A percentile compares a stretch with the other conserved stretches of the same genome.
phyloP scores from a whole-genome alignment of 2,888 invertebrate species.

The Phania funesta region DNA sequence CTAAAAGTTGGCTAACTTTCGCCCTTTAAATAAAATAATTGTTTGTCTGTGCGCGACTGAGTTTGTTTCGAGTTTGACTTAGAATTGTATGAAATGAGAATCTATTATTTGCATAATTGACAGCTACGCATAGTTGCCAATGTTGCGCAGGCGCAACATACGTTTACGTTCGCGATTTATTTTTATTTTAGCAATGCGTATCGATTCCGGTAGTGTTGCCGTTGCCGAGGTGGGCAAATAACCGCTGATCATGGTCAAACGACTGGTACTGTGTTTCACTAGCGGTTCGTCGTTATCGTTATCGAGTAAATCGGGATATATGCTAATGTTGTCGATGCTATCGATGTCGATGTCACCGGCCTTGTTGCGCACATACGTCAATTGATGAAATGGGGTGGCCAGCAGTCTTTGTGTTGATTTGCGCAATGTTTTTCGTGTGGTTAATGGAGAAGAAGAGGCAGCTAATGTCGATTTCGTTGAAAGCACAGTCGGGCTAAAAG shows the following conservation, averaged over 20 bases:
- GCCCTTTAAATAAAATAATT: background rate
- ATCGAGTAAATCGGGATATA: conserved; percentile 74
- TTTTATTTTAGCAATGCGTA: conserved; percentile 77
- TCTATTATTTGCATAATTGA: background rate
- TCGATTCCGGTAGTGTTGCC: conserved; percentile 75
- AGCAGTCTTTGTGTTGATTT: conserved; percentile 74
- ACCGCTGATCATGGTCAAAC: conserved; percentile 74
- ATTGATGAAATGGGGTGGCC: conserved; percentile 76
- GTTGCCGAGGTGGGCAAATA: conserved; percentile 76
- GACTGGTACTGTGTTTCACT: conserved; percentile 69
- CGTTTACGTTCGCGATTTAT: conserved; percentile 75
- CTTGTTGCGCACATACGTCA: conserved; percentile 75
- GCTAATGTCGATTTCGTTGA: conserved; percentile 43
- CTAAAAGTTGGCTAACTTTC: background rate
- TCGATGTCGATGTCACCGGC: conserved; percentile 77
- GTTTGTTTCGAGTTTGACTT: background rate
- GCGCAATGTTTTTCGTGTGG: conserved; percentile 72
- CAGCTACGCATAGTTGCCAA: conserved; percentile 70
- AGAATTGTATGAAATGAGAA: conserved; percentile 23
- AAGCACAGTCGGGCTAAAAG: conserved; percentile 41
- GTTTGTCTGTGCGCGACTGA: background rate
- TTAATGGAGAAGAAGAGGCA: conserved; percentile 53
- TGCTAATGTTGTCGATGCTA: conserved; percentile 77
- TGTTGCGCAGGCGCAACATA: conserved; percentile 70
- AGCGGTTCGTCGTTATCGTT: conserved; percentile 67